Base-by-base conservation (phyloP, 2,113 vertebrate species). In the Megaceryle maxima region DNA sequence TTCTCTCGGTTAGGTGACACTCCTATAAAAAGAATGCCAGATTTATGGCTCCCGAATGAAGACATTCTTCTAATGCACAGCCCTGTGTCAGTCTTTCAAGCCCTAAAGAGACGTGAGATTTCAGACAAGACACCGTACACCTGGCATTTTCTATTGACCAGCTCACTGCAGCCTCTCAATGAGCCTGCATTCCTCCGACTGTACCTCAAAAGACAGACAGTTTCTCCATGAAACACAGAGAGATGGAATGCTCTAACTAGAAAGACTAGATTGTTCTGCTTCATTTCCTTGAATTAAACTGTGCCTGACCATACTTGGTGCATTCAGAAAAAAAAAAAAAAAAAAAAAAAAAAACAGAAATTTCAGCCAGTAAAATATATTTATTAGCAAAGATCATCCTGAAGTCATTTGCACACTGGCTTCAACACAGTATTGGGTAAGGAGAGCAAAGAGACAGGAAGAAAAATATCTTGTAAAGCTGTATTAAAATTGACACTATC, bases 1-100 rank as follows among this genome's bases (percentile, higher is more conserved):
- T 78, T 16, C 25, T 93, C 56, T 44, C 5, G 0, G 20, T 43
- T 44, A 46, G 6, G 15, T 21, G 16, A 73, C 29, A 35, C 33
- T 66, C 22, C 17, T 35, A 10, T 9, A 43, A 63, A 69, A 81
- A 77, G 8, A 37, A 59, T 0, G 0, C 0, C 8, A 51, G 9
- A 84, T 78, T 90, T 88, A 43, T 35, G 73, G 18, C 21, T 81
- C 15, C 19, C 43, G 24, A 53, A 66, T 53, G 26, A 76, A 55
- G 35, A 87, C 16, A 20, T 14, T 37, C 16, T 43, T 76, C 2
- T 19, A 56, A 60, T 8, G 8, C 50, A 50, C 28, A 83, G 29
- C 41, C 41, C 11, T 11, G 13, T 69, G 14, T 44, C 72, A 59
- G 55, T 29, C 46, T 83, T 83, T 39, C 44, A 70, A 67, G 56